Percentiles rank a stretch among this genome's conserved stretches.
These are phyloP conservation scores for Grallaria varia DNA, from an alignment of 2,113 vertebrate genomes.

Conservation along the genomic window DNA sequence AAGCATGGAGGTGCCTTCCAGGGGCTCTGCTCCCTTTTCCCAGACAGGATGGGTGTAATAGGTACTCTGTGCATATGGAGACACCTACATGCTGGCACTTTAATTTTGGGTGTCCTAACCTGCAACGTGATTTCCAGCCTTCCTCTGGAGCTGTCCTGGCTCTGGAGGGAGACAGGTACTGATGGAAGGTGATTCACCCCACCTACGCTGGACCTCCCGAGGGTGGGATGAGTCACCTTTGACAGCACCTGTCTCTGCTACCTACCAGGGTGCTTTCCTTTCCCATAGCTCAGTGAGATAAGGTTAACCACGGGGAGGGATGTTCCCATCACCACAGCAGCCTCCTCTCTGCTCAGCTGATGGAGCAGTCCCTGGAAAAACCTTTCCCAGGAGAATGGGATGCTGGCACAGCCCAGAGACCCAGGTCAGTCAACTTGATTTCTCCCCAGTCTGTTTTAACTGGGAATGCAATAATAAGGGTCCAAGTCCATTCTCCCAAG, in stretches of 20 bases:
- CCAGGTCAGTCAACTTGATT: neutral
- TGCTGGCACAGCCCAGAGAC: neutral
- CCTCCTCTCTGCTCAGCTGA: neutral
- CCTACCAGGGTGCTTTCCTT: neutral
- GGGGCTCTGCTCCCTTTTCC: neutral
- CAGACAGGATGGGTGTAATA: neutral
- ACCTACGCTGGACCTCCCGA: slow-evolving; percentile 43
- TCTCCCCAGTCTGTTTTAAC: neutral
- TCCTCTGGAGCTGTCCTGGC: neutral
- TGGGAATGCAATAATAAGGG: neutral
- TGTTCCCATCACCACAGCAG: neutral
- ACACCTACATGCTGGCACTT: neutral
- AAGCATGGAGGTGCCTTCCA: neutral
- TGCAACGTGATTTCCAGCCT: neutral
- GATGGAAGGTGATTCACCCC: neutral
- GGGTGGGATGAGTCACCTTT: slow-evolving; percentile 9
- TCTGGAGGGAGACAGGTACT: neutral
- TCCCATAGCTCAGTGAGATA: neutral
- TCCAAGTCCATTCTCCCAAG: neutral
- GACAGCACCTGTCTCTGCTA: neutral
- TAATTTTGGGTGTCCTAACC: neutral
- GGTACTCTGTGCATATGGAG: neutral
- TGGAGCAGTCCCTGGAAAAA: neutral
- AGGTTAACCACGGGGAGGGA: neutral
- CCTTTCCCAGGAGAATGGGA: neutral